Evolutionary conservation across 2,113 vertebrate genomes (phyloP), one percentile per base, ranked within the genome.

Genomic region (Alexandromys fortis): DNA sequence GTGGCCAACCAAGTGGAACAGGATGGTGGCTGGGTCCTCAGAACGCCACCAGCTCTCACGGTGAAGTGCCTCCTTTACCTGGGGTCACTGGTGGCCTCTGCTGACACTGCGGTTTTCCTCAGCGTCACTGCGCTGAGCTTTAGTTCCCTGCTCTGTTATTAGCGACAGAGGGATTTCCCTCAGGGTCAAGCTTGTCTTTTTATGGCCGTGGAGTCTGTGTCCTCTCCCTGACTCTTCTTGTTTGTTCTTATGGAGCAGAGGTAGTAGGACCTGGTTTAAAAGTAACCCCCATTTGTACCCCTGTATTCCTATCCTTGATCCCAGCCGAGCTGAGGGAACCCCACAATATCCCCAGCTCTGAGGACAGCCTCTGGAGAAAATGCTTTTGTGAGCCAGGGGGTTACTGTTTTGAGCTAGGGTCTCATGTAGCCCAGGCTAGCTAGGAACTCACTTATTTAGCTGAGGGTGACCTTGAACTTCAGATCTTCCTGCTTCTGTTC

Each of bases 51-150:
- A 4, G 63, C n/a, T 19, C 38, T n/a, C 86, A 65, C 21, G n/a
- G 93, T 90, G 91, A 94, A 97, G 93, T 87, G 10, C 5, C 2
- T 28, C 88, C 81, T 35, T 91, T 9, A 17, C 68, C 49, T 72
- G 16, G 93, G 95, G 94, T 91, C 96, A 88, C 42, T 4, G 58
- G 75, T 76, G 49, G 79, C 93, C 90, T 72, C 94, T 61, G 73
- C 86, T 77, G 85, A 49, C 5, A 1, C 77, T 96, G 95, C 0
- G 94, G 94, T 95, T 96, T 96, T 90, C 95, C 91, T 87, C 90
- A 91, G 76, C 77, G 70, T 83, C 78, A 78, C 76, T 81, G 42
- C n/a, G 65, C 90, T 92, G 65, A 85, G 75, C 87, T 85, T 95
- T 87, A 67, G 68, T 47, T 96, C 67, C 22, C 17, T 10, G 90